Base-by-base conservation (phyloP, 2,113 vertebrate species). In the Nannospalax galili region DNA sequence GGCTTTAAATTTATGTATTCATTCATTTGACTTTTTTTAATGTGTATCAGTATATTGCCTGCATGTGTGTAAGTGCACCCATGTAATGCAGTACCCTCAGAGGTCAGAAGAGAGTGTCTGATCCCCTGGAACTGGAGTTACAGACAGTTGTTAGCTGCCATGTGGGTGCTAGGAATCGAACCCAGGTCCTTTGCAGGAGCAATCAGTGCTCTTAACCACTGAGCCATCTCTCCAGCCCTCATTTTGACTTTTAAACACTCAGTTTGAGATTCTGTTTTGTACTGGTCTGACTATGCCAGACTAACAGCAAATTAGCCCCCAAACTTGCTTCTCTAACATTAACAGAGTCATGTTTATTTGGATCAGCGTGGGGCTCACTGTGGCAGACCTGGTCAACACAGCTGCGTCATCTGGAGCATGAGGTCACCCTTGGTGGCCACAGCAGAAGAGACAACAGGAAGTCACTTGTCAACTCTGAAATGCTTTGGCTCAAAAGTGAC, bases 21-120 rank as follows among this genome's bases (percentile, higher is more conserved):
- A 30, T 90, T 89, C 77, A 81, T 48, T 95, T 81, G 42, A 77
- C 32, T 9, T n/a, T n/a, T n/a, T n/a, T n/a, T n/a, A n/a, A n/a
- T n/a, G n/a, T n/a, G n/a, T n/a, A n/a, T n/a, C n/a, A n/a, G n/a
- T n/a, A n/a, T n/a, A n/a, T n/a, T n/a, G n/a, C n/a, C n/a, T n/a
- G n/a, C n/a, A n/a, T 40, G 16, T 40, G 4, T 42, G 22, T 42
- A 24, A 9, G 15, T 45, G 73, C 22, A 74, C 42, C 20, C 70
- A 37, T n/a, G n/a, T 16, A 72, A 72, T 72, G 19, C 72, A 74
- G 22, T 74, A 24, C 24, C 45, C 40, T 74, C 40, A 45, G 19
- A 73, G 69, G 72, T 73, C 72, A 73, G 24, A 74, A 28, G 73
- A 74, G 40, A 24, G 37, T 26, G 72, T 74, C 22, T 74, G 37